Base-by-base conservation (phyloP, 2,113 vertebrate species). In the Phainopepla nitens region DNA sequence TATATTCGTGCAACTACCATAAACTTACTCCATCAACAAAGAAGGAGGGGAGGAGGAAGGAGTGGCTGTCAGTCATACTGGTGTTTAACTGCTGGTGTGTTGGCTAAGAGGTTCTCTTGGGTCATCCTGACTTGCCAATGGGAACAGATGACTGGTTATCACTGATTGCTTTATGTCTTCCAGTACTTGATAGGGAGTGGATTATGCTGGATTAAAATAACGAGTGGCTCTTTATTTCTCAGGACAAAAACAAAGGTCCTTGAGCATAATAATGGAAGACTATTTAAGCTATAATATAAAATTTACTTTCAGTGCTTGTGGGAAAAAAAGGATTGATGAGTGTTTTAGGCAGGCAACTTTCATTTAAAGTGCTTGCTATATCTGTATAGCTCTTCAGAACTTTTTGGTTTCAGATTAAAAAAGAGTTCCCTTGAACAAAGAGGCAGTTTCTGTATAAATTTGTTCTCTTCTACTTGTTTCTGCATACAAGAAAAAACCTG, bases 401-500 rank as follows among this genome's bases (percentile, higher is more conserved):
- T 6, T 57, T 39, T 57, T 33, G 6, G 2, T 2, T 75, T 92
- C 64, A 76, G 33, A 62, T 54, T 35, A 3, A 35, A 65, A 60
- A 68, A 62, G 6, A 11, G 8, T 61, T 78, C 27, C 62, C 36
- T 86, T 77, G n/a, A 70, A 65, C 9, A 21, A 29, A 58, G 28
- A 72, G 22, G 16, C 15, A 58, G 35, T 56, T 91, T 84, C 56
- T 68, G 11, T 41, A 68, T 25, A 44, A 80, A 71, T 25, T 80
- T 72, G 1, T 35, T 58, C 42, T 61, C n/a, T 69, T 73, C 13
- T 61, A 22, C 15, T 69, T 44, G 16, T 84, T 91, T 78, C 29
- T 56, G 15, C 10, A 54, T 23, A 47, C 0, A 0, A 68, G 33
- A 78, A n/a, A 87, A 86, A 65, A 35, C 0, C 15, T 28, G 11